phyloP scores from a whole-genome alignment of 2,797 vertebrate genomes.

The Phataginus tricuspis region DNA sequence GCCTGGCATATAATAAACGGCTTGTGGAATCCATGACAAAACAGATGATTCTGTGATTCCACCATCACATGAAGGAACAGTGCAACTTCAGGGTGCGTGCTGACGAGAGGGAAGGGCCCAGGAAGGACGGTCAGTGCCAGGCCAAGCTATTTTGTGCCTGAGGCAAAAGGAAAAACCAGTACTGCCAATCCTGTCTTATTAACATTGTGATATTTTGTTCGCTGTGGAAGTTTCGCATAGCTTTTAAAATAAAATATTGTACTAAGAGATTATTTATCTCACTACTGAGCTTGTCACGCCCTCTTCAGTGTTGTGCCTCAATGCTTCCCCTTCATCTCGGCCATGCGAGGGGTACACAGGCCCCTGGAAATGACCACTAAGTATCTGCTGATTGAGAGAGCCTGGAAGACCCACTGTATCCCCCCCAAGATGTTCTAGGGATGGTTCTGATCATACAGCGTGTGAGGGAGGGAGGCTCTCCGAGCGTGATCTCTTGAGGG shows the following conservation, averaged over 20 bases:
- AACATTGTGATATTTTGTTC: constrained; percentile 32
- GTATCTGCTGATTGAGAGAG: background rate
- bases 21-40: background rate
- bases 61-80: background rate
- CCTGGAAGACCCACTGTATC: background rate
- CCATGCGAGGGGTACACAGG: background rate
- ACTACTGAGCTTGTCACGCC: background rate
- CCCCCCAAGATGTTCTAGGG: background rate
- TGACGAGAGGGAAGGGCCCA: background rate
- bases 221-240: background rate
- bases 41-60: background rate
- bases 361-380: background rate
- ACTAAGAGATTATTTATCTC: background rate
- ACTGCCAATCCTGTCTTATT: background rate
- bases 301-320: background rate
- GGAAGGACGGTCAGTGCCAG: background rate
- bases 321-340: background rate
- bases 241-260: background rate
- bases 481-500: background rate
- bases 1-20: background rate
- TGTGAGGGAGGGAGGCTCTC: background rate
- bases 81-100: background rate
- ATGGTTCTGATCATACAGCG: background rate
- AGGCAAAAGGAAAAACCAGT: background rate
- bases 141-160: background rate